Base-by-base conservation (phyloP, 2,797 vertebrate genomes). In the Oceanodroma leucorhoa region DNA sequence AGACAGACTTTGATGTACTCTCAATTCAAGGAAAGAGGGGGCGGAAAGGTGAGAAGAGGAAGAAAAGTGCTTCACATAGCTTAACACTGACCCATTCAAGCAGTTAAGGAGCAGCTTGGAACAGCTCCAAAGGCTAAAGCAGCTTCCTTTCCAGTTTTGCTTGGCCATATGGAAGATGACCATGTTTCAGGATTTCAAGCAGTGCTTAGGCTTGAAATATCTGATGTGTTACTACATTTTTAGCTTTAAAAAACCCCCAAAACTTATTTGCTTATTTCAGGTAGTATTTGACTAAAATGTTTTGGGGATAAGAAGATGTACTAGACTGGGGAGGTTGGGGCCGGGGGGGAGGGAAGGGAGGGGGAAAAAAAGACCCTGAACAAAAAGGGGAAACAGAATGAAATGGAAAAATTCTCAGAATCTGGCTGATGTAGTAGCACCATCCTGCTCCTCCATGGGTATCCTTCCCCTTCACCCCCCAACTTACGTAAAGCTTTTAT, bases 51-150 rank as follows among this genome's bases (percentile, higher is more conserved):
- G 79, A 94, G 64, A 94, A 80, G 71, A 82, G 51, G 14, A 83
- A 95, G 58, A 92, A 92, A 84, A 94, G 75, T 84, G 48, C 53
- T 87, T 91, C 43, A 84, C 36, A 91, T 85, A 92, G 86, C 53
- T 96, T 84, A 90, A 96, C 78, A 80, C 75, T 92, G 90, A 94
- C 40, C 83, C 55, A 87, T 67, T 67, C 55, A 41, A 78, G 69
- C 82, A 94, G 87, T 87, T 70, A 91, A 83, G 43, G 38, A 95
- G 65, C 21, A 65, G 48, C 55, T 30, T 95, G 92, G 90, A 97
- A 27, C 46, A 69, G 71, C 41, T 96, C 83, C 87, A 82, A 91
- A 94, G 75, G 55, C 51, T 66, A 94, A 97, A 87, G 48, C 32
- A 96, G 72, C 58, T 69, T 55, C 38, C 53, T 83, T 94, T 61